Conservation (phyloP, 2,888 invertebrate genomes). For the Xylota segnis region DNA sequence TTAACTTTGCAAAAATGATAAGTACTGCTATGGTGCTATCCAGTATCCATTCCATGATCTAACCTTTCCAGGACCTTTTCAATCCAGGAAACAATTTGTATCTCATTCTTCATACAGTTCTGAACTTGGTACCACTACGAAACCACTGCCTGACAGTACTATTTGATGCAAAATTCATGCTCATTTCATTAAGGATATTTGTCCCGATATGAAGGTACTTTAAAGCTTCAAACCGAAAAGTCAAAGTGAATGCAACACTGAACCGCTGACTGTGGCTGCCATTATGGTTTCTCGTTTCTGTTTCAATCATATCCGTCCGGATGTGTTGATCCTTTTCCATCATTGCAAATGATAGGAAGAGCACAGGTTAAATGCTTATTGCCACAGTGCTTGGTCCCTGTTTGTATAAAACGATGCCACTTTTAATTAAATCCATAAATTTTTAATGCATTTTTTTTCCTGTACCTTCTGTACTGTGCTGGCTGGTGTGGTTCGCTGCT, state of each 20-base stretch:
- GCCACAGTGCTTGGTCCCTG: neutral
- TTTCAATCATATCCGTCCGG: constrained; percentile 5
- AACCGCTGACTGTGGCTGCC: constrained; percentile 20
- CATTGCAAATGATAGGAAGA: constrained; percentile 13
- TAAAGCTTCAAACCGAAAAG: neutral
- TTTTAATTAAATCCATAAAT: constrained; percentile 70
- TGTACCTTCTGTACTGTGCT: constrained; percentile 4
- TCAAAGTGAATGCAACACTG: neutral
- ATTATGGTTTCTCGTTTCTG: neutral
- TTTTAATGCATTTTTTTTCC: constrained; percentile 61
- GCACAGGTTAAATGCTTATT: constrained; percentile 48
- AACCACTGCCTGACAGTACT: too few relatives aligned
- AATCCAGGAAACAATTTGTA: too few relatives aligned
- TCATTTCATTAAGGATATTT: too few relatives aligned
- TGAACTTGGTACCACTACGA: too few relatives aligned
- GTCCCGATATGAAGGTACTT: too few relatives aligned
- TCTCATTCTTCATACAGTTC: too few relatives aligned
- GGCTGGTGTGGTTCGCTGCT: neutral
- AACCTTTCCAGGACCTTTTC: too few relatives aligned
- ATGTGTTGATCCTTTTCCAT: constrained; percentile 31
- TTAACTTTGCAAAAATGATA: too few relatives aligned
- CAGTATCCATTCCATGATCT: too few relatives aligned
- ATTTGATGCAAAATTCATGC: too few relatives aligned
- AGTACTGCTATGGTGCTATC: too few relatives aligned
- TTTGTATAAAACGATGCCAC: constrained; percentile 37